These are phyloP conservation scores for Pheosia gnoma DNA, from an alignment of 2,888 invertebrate genomes.

Conservation along the genomic window DNA sequence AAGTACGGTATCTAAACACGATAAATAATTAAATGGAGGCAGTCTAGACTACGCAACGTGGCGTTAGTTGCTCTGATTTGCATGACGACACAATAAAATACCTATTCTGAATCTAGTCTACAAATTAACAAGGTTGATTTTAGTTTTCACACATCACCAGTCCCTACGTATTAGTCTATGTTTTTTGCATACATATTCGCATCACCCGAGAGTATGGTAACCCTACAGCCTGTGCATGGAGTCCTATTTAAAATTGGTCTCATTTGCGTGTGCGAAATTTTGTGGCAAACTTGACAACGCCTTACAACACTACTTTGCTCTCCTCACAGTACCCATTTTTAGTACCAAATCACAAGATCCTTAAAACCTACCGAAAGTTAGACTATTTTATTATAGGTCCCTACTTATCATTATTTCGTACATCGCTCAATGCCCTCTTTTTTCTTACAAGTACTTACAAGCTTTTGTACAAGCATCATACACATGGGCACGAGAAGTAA, in stretches of 20 bases:
- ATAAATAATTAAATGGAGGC: neutral
- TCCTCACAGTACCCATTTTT: too few relatives aligned
- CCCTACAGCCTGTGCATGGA: constrained; percentile 16
- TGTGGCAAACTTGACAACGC: constrained; percentile 10
- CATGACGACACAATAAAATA: neutral
- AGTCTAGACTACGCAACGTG: neutral
- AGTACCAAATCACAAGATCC: too few relatives aligned
- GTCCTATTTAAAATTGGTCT: constrained; percentile 34
- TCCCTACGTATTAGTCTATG: too few relatives aligned
- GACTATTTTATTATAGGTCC: too few relatives aligned
- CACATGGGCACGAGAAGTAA: too few relatives aligned
- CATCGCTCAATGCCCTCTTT: too few relatives aligned
- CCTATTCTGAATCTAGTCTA: neutral
- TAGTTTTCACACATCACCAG: too few relatives aligned
- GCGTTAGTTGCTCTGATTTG: neutral
- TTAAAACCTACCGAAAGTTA: too few relatives aligned
- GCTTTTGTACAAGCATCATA: too few relatives aligned
- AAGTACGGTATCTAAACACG: neutral
- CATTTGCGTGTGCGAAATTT: constrained; percentile 26
- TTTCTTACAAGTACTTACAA: too few relatives aligned
- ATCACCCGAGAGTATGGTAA: neutral
- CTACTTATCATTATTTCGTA: too few relatives aligned
- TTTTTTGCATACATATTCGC: neutral
- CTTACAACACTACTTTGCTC: neutral
- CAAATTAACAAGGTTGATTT: too few relatives aligned